Evolutionary conservation across 1,140 invertebrate species (phyloP), one percentile per base, ranked within the genome.

Genomic region (Aphelinus atriplicis): DNA sequence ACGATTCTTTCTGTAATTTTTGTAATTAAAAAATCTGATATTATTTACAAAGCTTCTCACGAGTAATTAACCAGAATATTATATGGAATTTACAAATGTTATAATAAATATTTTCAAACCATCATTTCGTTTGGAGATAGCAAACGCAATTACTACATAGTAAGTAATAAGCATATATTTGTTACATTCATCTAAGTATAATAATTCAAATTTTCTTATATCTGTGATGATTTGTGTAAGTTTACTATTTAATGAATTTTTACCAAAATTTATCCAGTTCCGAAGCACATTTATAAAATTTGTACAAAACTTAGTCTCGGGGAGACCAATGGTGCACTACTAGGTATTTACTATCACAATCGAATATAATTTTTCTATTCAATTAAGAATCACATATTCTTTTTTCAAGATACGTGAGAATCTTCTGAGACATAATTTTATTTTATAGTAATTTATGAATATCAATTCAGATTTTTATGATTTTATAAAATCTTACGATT

Each of bases 201-300:
- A 60, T 66, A 53, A 55, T 66, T 61, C 56, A 63, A 53, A 50
- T 75, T 70, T 71, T 50, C 50, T 60, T 60, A 65, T 55, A 66
- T 48, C 66, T 4, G 4, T 70, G 26, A 57, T 60, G 7, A 58
- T 71, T 71, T 71, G 61, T 75, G 73, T 68, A 71, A 45, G 60
- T 71, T n/a, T 10, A 71, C 5, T 75, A 75, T 60, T 58, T 64
- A 51, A 71, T 75, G 67, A 66, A 45, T 65, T 65, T 75, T 55
- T 7, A 75, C 65, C 62, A 53, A 72, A 66, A 71, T 71, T 74
- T 75, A 47, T 53, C 45, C 64, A 50, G 55, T 66, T 10, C 65
- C n/a, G 10, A 70, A 65, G 63, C 62, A 64, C 55, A 75, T 47
- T 75, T 75, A 75, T 55, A 75, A 75, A 75, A 75, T 75, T 75